Evolutionary conservation across 2,888 invertebrate genomes (phyloP), one percentile per base, ranked within the genome.

Genomic region (Catocala sponsa): DNA sequence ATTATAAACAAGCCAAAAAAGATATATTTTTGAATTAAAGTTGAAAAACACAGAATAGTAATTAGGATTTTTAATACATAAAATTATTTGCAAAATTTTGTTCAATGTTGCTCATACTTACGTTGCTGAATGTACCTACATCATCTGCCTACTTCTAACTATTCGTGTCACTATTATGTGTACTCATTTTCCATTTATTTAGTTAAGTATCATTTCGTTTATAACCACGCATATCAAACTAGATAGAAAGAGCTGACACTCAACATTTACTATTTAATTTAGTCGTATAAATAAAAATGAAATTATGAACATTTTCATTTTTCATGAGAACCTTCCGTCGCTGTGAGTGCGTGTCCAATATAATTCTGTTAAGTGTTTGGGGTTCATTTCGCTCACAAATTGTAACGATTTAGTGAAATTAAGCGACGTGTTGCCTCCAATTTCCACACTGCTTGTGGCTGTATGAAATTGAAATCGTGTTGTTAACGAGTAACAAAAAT

Each of bases 401-500:
- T 85, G 85, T 87, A 79, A 82, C 86, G 83, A 85, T 89, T 90
- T 86, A 85, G 83, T 85, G 78, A 85, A 89, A 87, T 88, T 75
- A 85, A 86, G 81, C 76, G 80, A 79, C 81, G 78, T 84, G 84
- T 84, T 83, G 76, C 80, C 76, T 82, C 79, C 83, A 84, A 85
- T 87, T 84, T 84, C 82, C 83, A 84, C 83, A 84, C 83, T 82
- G 82, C 81, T 81, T 76, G 82, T 74, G 75, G 71, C 76, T 64
- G 73, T 79, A 82, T 84, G 78, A 88, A 90, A 89, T 90, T 90
- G 89, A 91, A 90, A 89, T 89, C 89, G 90, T 90, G 90, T 82
- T 79, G 86, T 85, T 89, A 89, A 89, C 87, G 84, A 87, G 85
- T 83, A 73, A 82, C 77, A 76, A 83, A 86, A 85, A 83, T 82